phyloP scores from a whole-genome alignment of 2,113 vertebrate genomes.

The Lepidothrix coronata region DNA sequence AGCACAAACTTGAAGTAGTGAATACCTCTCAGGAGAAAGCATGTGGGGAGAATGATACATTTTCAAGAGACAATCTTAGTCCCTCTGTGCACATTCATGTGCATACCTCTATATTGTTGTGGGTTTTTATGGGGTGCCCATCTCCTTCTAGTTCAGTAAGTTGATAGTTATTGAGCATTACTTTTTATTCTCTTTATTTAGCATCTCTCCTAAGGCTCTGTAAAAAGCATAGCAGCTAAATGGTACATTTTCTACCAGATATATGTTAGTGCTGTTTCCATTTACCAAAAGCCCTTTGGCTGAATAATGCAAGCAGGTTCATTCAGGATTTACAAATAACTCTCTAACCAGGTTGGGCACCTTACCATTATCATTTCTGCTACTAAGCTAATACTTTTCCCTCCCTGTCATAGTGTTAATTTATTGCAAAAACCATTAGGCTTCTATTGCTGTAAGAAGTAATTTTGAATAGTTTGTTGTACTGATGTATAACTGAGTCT shows the following conservation, averaged over 20 bases:
- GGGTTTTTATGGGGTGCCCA: neutral
- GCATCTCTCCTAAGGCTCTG: neutral
- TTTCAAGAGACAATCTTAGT: neutral
- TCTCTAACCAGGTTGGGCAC: neutral
- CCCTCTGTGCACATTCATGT: neutral
- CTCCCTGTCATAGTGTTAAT: neutral
- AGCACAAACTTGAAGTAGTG: neutral
- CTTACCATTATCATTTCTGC: neutral
- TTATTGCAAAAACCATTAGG: constrained; percentile 13
- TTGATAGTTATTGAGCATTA: neutral
- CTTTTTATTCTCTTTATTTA: neutral
- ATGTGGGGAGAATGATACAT: neutral
- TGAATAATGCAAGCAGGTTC: neutral
- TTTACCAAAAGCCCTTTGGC: neutral
- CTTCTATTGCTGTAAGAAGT: neutral
- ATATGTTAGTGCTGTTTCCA: neutral
- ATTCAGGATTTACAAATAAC: neutral
- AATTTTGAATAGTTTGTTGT: neutral
- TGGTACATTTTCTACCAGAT: neutral
- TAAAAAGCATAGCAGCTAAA: neutral
- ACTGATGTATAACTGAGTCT: neutral
- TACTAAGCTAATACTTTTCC: constrained; percentile 1
- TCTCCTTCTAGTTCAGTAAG: neutral
- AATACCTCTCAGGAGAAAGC: neutral
- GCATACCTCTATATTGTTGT: neutral